Conservation (phyloP, 2,797 vertebrate genomes). For the Carapus acus region DNA sequence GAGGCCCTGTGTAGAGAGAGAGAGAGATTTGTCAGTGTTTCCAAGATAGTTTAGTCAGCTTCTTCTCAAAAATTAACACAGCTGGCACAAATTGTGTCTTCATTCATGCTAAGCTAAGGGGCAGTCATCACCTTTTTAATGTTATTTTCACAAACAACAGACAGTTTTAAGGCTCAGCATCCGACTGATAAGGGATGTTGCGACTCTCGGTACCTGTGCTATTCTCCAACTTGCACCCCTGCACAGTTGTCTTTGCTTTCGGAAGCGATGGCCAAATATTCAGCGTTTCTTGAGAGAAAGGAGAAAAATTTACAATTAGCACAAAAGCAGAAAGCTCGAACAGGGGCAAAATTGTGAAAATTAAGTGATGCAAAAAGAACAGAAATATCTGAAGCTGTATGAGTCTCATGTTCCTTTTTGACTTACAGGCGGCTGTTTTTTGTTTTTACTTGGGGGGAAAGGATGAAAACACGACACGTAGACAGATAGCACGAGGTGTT, state of each 20-base stretch:
- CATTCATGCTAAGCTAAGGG: too few species aligned
- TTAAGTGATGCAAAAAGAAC: conserved; percentile 15
- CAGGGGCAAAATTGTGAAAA: conserved; percentile 4
- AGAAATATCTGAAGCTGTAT: conserved; percentile 14
- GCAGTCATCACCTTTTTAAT: too few species aligned
- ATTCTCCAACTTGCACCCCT: conserved; percentile 87
- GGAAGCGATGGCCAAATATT: conserved; percentile 88
- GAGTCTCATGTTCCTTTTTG: conserved; percentile 18
- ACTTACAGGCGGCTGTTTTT: conserved; percentile 62
- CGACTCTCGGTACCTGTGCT: conserved; percentile 77
- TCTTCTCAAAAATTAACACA: too few species aligned
- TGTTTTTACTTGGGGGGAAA: conserved; percentile 53
- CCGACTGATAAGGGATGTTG: too few species aligned
- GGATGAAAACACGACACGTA: conserved; percentile 42
- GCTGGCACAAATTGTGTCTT: too few species aligned
- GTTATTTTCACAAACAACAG: too few species aligned
- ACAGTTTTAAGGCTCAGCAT: too few species aligned
- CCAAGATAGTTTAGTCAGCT: too few species aligned
- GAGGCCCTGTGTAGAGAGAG: conserved; percentile 35
- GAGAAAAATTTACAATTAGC: too few species aligned
- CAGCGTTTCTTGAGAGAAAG: conserved; percentile 70
- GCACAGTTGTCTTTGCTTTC: conserved; percentile 92
- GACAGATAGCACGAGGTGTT: conserved; percentile 17
- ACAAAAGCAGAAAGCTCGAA: too few species aligned
- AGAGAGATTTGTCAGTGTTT: background rate